Base-by-base conservation (phyloP, 2,113 vertebrate genomes). In the Cottus gobio region DNA sequence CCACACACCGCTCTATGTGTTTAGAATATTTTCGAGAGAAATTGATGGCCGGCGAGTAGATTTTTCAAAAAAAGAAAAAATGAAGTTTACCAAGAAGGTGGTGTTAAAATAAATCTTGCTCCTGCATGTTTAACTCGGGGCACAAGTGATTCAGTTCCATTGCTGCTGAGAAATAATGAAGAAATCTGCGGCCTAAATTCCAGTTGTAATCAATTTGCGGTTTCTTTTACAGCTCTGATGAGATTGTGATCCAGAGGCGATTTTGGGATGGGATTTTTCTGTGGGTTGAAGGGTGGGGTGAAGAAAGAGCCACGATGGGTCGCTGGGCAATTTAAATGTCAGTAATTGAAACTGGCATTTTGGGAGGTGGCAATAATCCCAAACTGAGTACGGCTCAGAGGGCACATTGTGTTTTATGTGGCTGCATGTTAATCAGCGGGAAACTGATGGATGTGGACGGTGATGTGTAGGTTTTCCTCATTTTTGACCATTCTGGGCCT, bases 321-420 rank as follows among this genome's bases (percentile, higher is more conserved):
- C 64, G 46, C 36, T 3, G 58, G 44, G 79, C 60, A 71, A 87
- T 80, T 85, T 72, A 82, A 77, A 81, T 72, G 62, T 42, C 63
- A 63, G 73, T 81, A 83, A 83, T 72, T 88, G 77, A 83, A 86
- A 83, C 20, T 31, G 62, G 61, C 62, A 77, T 82, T 77, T 65
- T 7, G 36, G 72, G 36, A 76, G 62, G 50, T 56, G 54, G 61
- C 31, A 85, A 78, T 79, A 76, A 79, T 80, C 57, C 58, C 52
- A 56, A 70, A 58, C 37, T 44, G 64, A 77, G 36, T 15, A 7
- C 24, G 65, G 68, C 72, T 80, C 39, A 44, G 16, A 26, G 20
- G 71, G 80, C 64, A 84, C n/a, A 39, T 62, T 62, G 58, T 50
- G 71, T 75, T 70, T 74, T 44, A 64, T 77, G 64, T 36, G 62